Percentiles rank a stretch among this genome's conserved stretches.
Evolutionary conservation across 2,888 invertebrate genomes (phyloP).

Genomic region (Pediacus dermestoides): DNA sequence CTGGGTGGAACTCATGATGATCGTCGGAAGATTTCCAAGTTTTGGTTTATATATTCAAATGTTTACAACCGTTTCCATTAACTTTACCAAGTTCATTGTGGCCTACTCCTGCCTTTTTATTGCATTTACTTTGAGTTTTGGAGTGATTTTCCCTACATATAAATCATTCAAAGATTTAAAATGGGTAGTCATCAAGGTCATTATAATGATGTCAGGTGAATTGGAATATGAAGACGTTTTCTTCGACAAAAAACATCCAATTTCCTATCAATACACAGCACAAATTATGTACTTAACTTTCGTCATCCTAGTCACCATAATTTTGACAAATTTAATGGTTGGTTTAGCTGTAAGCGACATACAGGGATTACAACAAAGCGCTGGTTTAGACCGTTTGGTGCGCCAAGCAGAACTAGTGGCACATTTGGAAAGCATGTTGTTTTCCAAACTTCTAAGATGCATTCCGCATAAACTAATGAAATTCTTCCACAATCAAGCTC

Average conservation of each 20-base stretch:
- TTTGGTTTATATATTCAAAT: conserved; percentile 85
- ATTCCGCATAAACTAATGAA: conserved; percentile 59
- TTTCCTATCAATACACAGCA: conserved; percentile 62
- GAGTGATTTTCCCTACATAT: conserved; percentile 76
- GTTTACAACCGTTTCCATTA: conserved; percentile 80
- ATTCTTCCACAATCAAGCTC: conserved; percentile 67
- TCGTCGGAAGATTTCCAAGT: conserved; percentile 80
- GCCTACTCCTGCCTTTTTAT: conserved; percentile 78
- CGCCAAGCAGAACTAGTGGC: conserved; percentile 79
- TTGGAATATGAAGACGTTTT: conserved; percentile 82
- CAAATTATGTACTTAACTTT: conserved; percentile 74
- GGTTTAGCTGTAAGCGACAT: conserved; percentile 85
- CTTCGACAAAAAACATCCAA: conserved; percentile 53
- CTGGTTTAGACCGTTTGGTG: conserved; percentile 74
- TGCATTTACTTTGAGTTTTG: conserved; percentile 77
- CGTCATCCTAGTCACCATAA: conserved; percentile 75
- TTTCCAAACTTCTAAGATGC: conserved; percentile 68
- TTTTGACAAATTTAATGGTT: conserved; percentile 77
- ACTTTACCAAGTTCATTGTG: conserved; percentile 76
- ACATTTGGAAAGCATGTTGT: conserved; percentile 77
- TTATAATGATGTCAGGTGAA: conserved; percentile 88
- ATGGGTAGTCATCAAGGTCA: conserved; percentile 67
- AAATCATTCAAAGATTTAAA: conserved; percentile 65
- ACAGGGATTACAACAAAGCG: conserved; percentile 73
- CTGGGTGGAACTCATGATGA: conserved; percentile 83